phyloP scores from a whole-genome alignment of 2,888 invertebrate species.

The Mechanitis messenoides region DNA sequence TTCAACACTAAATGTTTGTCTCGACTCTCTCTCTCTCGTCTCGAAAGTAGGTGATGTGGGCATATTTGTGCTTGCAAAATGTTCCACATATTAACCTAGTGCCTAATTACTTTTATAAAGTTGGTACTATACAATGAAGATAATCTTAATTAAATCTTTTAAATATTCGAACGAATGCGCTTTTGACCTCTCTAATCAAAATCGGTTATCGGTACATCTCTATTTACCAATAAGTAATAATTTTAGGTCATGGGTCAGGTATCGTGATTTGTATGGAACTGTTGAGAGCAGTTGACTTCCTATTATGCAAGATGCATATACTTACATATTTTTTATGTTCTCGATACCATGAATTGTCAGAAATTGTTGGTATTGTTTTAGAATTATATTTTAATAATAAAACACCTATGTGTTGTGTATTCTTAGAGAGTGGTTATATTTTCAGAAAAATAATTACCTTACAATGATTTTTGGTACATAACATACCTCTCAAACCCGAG shows the following conservation, averaged over 20 bases:
- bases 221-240: conserved; percentile 7
- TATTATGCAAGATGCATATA: not conserved
- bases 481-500: not conserved
- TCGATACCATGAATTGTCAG: no score
- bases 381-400: no score
- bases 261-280: conserved; percentile 16
- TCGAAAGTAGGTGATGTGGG: not conserved
- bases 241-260: conserved; percentile 8
- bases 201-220: conserved; percentile 9
- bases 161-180: not conserved
- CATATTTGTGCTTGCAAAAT: conserved; percentile 6
- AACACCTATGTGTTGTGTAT: no score
- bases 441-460: no score
- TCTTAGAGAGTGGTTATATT: no score
- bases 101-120: no score
- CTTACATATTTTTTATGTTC: not conserved
- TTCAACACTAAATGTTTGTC: no score
- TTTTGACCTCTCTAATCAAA: conserved; percentile 2
- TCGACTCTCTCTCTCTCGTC: no score
- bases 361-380: no score
- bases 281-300: conserved; percentile 7
- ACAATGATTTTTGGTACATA: no score
- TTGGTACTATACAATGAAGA: not conserved
- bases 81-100: no score
- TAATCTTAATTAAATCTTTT: not conserved